Conservation (phyloP, 2,113 vertebrate species). For the Agelaius phoeniceus region DNA sequence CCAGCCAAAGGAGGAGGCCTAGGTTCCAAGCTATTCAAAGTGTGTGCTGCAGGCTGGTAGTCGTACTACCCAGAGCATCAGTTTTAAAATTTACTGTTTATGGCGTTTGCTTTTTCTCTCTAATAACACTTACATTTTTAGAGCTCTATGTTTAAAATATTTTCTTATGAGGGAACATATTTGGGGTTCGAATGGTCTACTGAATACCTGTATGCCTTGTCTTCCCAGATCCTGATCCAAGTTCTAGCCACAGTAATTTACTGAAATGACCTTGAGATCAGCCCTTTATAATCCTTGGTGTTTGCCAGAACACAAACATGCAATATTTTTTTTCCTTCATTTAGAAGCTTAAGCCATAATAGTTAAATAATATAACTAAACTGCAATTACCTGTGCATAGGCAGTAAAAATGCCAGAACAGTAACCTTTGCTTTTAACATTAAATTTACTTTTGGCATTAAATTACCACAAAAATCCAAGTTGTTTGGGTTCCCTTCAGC, state of each 20-base stretch:
- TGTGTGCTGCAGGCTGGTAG: fast-evolving
- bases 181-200: not conserved
- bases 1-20: not conserved
- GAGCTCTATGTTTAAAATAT: not conserved
- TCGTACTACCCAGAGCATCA: not conserved
- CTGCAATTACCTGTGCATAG: not conserved
- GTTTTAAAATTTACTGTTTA: not conserved
- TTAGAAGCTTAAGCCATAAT: not conserved
- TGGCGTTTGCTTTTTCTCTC: not conserved
- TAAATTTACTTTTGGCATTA: not conserved
- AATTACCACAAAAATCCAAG: not conserved
- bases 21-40: not conserved
- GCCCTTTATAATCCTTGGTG: not conserved
- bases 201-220: not conserved
- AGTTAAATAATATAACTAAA: not conserved
- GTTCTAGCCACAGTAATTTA: not conserved
- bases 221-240: not conserved
- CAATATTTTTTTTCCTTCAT: not conserved
- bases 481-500: not conserved
- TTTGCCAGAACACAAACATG: not conserved
- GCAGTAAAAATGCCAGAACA: not conserved
- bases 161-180: not conserved
- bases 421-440: not conserved
- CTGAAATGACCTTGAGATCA: not conserved
- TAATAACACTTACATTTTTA: not conserved